These are phyloP conservation scores for Verasper variegatus DNA, from an alignment of 2,113 vertebrate genomes.

Conservation along the genomic window DNA sequence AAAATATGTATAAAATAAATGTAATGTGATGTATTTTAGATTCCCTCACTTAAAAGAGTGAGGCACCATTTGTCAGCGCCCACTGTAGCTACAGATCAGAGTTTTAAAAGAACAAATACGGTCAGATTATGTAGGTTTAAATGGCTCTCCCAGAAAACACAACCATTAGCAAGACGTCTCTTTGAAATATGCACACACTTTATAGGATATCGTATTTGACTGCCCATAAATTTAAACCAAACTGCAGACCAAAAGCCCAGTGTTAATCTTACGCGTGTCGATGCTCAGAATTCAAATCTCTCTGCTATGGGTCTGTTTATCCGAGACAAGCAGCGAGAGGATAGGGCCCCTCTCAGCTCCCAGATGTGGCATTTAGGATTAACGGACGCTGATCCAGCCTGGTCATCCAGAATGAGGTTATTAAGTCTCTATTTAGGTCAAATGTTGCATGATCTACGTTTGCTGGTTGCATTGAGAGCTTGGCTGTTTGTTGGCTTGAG, in stretches of 20 bases:
- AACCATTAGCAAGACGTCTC: neutral
- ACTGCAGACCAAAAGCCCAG: constrained; percentile 7
- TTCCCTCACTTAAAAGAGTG: too few species aligned
- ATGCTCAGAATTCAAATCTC: too few species aligned
- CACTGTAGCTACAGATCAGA: too few species aligned
- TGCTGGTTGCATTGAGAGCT: constrained; percentile 1
- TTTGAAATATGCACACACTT: neutral
- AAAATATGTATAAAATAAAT: neutral
- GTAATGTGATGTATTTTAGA: too few species aligned
- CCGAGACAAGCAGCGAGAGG: constrained; percentile 36
- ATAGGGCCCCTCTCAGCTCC: constrained; percentile 30
- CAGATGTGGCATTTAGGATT: constrained; percentile 69
- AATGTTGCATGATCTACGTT: constrained; percentile 5
- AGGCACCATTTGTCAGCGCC: too few species aligned
- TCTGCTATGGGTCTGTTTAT: constrained; percentile 24
- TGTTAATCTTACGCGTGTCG: constrained; percentile 37
- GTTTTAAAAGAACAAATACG: neutral
- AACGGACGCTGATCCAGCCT: constrained; percentile 53
- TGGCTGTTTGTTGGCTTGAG: neutral
- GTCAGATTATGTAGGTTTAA: neutral
- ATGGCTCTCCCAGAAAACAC: neutral
- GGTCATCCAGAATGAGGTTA: constrained; percentile 52
- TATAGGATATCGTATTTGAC: neutral
- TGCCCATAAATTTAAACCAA: neutral
- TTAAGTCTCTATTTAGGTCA: constrained; percentile 64